Evolutionary conservation across 2,797 vertebrate genomes (phyloP), one percentile per base, ranked within the genome.

Genomic region (Remorina albescens): DNA sequence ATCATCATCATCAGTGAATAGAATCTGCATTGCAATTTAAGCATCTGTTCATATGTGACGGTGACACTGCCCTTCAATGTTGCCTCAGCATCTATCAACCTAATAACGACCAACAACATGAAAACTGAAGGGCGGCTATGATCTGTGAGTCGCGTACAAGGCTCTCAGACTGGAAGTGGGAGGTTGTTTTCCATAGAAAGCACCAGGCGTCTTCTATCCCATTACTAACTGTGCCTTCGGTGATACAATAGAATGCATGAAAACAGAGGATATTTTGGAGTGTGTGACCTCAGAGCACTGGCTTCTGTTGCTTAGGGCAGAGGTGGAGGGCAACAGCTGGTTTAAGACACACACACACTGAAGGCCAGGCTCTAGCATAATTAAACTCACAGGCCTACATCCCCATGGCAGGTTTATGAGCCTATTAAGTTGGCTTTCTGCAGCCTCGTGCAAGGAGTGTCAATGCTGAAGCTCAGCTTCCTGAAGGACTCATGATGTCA

Each of bases 271-370:
- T 72, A 63, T 81, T 84, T 84, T 67, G 49, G 49, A 73, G 72
- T 13, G 49, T 72, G 54, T 73, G 74, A 89, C 79, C 41, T 86
- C 66, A 75, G 50, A 76, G 84, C 55, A 69, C 53, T 5, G 3
- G 67, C 72, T 74, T 63, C 75, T 83, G 76, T 76, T 84, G 36
- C 75, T 82, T 59, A 53, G 67, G 76, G 53, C 76, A 78, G 76
- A 76, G 78, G 78, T 83, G 72, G 71, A 76, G 59, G 82, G 78
- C 74, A 74, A 61, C 82, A 89, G 80, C 88, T 89, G 84, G 83
- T 80, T 82, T 55, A 71, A 86, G n/a, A 54, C 50, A 64, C 60
- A 82, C 67, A 62, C 62, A 76, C 50, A 69, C 16, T 44, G 41
- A 65, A 67, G 59, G 79, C 57, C 3, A 2, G 44, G 51, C 78